phyloP scores from a whole-genome alignment of 2,888 invertebrate genomes.

The Drosophila kambysellisi region DNA sequence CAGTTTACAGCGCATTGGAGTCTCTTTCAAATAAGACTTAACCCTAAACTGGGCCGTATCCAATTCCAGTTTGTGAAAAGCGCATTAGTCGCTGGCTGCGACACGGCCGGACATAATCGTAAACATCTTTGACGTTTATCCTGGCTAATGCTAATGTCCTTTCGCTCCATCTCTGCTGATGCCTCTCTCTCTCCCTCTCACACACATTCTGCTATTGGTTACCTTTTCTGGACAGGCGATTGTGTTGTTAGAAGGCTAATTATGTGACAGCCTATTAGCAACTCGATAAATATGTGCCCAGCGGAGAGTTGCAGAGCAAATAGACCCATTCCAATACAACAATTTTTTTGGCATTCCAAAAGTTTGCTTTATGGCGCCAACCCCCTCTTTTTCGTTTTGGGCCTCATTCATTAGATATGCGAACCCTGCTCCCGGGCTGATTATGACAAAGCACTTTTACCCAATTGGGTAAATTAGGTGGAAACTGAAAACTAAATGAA shows the following conservation, averaged over 20 bases:
- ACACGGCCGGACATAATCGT: slow-evolving; percentile 66
- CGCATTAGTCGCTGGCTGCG: slow-evolving; percentile 64
- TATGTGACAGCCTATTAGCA: slow-evolving; percentile 84
- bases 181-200: not conserved
- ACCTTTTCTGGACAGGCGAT: slow-evolving; percentile 66
- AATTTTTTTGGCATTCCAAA: slow-evolving; percentile 44
- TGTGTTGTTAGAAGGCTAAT: slow-evolving; percentile 80
- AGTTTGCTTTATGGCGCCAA: slow-evolving; percentile 62
- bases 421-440: slow-evolving; percentile 82
- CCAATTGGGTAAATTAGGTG: slow-evolving; percentile 83
- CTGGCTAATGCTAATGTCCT: slow-evolving; percentile 70
- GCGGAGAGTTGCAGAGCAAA: slow-evolving; percentile 53
- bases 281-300: slow-evolving; percentile 82
- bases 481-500: slow-evolving; percentile 82
- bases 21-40: slow-evolving; percentile 37
- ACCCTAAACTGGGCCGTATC: slow-evolving; percentile 24
- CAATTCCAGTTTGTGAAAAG: slow-evolving; percentile 37
- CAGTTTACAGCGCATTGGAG: slow-evolving; percentile 38
- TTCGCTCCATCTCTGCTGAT: slow-evolving; percentile 25
- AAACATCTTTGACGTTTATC: slow-evolving; percentile 73
- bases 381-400: slow-evolving; percentile 16
- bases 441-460: slow-evolving; percentile 83
- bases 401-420: slow-evolving; percentile 73
- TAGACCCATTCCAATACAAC: slow-evolving; percentile 50
- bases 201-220: slow-evolving; percentile 5